Conservation (phyloP, 2,797 vertebrate genomes). For the Gadopsis bispinosus region DNA sequence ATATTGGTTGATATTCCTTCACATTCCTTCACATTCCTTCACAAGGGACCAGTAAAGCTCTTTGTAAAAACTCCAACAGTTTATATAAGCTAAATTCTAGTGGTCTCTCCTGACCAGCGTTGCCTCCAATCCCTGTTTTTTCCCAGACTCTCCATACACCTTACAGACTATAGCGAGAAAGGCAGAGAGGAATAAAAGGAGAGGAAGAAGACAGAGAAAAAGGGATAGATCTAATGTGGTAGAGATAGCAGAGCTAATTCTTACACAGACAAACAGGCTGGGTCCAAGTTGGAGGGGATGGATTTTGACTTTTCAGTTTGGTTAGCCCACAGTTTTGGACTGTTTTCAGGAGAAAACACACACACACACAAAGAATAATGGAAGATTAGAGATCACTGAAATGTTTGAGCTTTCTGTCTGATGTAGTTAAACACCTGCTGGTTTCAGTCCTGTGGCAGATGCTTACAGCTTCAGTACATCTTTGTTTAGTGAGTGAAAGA, state of each 20-base stretch:
- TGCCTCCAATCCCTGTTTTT: slow-evolving; percentile 37
- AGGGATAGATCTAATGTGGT: slow-evolving; percentile 30
- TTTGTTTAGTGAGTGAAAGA: slow-evolving; percentile 61
- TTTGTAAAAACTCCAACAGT: slow-evolving; percentile 55
- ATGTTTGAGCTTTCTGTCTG: slow-evolving; percentile 63
- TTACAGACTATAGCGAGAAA: slow-evolving; percentile 20
- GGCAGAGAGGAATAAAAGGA: slow-evolving; percentile 3
- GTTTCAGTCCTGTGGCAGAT: slow-evolving; percentile 56
- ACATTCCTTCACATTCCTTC: slow-evolving; percentile 48
- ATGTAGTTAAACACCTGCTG: slow-evolving; percentile 68
- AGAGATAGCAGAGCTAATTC: slow-evolving; percentile 46
- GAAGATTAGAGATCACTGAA: slow-evolving; percentile 41
- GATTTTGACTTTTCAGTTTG: slow-evolving; percentile 51
- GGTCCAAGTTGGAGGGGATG: slow-evolving; percentile 41
- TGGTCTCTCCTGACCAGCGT: slow-evolving; percentile 46
- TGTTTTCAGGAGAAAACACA: slow-evolving; percentile 19
- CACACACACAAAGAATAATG: slow-evolving; percentile 34
- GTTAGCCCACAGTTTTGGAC: slow-evolving; percentile 35
- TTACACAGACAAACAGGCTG: slow-evolving; percentile 29
- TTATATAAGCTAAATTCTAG: slow-evolving; percentile 49
- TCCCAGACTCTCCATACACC: slow-evolving; percentile 35
- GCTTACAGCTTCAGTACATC: slow-evolving; percentile 52
- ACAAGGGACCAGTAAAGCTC: slow-evolving; percentile 55
- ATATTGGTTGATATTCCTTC: slow-evolving; percentile 43
- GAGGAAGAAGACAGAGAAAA: slow-evolving; percentile 16